These are phyloP conservation scores for Samia ricini DNA, from an alignment of 1,140 invertebrate species.

Conservation along the genomic window DNA sequence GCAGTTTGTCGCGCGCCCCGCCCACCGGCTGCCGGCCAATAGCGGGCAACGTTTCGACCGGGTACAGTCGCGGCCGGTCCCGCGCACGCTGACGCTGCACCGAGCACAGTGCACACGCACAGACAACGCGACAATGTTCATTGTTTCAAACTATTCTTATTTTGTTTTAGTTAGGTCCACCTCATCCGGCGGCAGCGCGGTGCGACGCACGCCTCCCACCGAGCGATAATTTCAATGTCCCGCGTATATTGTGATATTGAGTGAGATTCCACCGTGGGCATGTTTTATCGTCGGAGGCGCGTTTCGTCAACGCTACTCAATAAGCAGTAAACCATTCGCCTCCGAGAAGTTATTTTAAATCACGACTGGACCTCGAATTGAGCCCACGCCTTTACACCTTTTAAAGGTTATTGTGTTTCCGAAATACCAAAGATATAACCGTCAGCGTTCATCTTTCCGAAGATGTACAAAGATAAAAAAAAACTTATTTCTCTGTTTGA, in stretches of 20 bases:
- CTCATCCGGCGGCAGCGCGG: constrained; percentile 29
- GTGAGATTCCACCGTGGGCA: constrained; percentile 63
- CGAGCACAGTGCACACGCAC: constrained; percentile 23
- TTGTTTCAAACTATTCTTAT: constrained; percentile 69
- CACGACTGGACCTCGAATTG: constrained; percentile 52
- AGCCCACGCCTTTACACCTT: constrained; percentile 66
- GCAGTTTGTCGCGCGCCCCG: constrained; percentile 71
- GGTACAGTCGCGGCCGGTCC: constrained; percentile 28
- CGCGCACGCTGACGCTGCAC: constrained; percentile 30
- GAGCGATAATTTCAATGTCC: constrained; percentile 73
- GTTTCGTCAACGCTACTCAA: constrained; percentile 70
- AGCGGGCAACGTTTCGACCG: constrained; percentile 48
- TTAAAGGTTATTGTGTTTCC: constrained; percentile 74
- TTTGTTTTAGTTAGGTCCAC: constrained; percentile 62
- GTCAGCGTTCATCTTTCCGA: constrained; percentile 15
- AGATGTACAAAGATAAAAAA: neutral
- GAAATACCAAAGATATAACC: constrained; percentile 57
- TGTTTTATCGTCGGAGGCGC: constrained; percentile 59
- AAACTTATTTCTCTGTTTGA: neutral
- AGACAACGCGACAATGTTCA: constrained; percentile 61
- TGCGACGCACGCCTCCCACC: constrained; percentile 63
- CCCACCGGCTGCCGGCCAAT: constrained; percentile 65
- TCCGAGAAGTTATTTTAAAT: constrained; percentile 72
- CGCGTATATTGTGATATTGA: constrained; percentile 71
- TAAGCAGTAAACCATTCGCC: constrained; percentile 75